phyloP scores from a whole-genome alignment of 2,797 vertebrate genomes.

The Enteromius unitaeniatus region DNA sequence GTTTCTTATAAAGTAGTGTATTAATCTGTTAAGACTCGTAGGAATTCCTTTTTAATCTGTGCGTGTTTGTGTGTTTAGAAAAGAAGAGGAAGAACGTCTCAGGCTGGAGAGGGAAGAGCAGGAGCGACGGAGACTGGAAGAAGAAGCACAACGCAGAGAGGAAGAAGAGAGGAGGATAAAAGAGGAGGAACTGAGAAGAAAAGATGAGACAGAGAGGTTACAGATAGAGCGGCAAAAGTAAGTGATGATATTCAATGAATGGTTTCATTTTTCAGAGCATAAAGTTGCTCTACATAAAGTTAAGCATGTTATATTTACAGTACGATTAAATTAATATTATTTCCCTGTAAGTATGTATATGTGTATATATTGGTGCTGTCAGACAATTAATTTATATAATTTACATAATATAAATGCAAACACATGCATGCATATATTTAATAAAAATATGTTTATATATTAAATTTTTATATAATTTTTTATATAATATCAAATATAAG shows the following conservation, averaged over 20 bases:
- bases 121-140: slow-evolving; percentile 84
- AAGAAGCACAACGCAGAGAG: slow-evolving; percentile 83
- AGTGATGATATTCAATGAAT: slow-evolving; percentile 56
- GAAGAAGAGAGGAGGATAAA: slow-evolving; percentile 87
- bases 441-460: too few species aligned
- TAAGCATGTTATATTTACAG: background rate
- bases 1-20: background rate
- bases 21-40: background rate
- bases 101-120: slow-evolving; percentile 87
- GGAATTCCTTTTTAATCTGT: background rate
- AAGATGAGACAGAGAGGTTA: slow-evolving; percentile 88
- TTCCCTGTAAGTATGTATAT: background rate
- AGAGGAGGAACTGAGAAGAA: slow-evolving; percentile 89
- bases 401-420: too few species aligned
- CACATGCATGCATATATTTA: too few species aligned
- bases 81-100: slow-evolving; percentile 90
- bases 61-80: slow-evolving; percentile 63
- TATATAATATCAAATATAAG: too few species aligned
- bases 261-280: background rate
- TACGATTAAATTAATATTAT: background rate
- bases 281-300: background rate
- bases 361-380: too few species aligned
- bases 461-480: too few species aligned
- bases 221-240: slow-evolving; percentile 94
- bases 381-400: too few species aligned